A percentile compares a stretch with the other conserved stretches of the same genome.
Evolutionary conservation across 2,113 vertebrate species (phyloP).

Genomic region (Nymphicus hollandicus): DNA sequence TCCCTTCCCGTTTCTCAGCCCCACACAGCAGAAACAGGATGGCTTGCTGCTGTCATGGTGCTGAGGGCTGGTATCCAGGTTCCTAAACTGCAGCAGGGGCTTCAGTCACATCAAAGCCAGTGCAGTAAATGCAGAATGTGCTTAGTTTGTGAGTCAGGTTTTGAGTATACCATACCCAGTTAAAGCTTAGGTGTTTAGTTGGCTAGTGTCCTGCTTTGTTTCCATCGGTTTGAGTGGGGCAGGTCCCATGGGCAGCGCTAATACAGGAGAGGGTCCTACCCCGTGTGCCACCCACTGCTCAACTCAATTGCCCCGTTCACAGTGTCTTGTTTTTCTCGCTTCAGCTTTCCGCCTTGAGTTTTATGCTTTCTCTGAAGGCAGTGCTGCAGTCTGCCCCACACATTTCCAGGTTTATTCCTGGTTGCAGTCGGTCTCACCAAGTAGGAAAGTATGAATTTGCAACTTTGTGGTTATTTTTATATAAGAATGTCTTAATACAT

Average conservation of each 20-base stretch:
- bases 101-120: background rate
- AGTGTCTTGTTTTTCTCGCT: conserved; percentile 13
- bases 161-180: background rate
- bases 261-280: background rate
- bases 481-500: conserved; percentile 78
- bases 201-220: background rate
- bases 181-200: background rate
- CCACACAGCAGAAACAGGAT: background rate
- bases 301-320: background rate
- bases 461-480: conserved; percentile 79
- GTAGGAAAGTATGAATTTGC: conserved; percentile 81
- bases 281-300: conserved; percentile 10
- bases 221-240: background rate
- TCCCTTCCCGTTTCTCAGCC: background rate
- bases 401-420: conserved; percentile 77
- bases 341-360: conserved; percentile 46
- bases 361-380: conserved; percentile 67
- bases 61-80: background rate
- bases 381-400: conserved; percentile 55
- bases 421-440: conserved; percentile 74
- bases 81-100: background rate
- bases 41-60: background rate
- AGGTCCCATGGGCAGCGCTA: background rate
- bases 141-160: background rate
- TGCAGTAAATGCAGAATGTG: rapidly evolving